A percentile compares a stretch with the other conserved stretches of the same genome.
These are phyloP conservation scores for Riptortus pedestris DNA, from an alignment of 1,140 invertebrate species.

Conservation along the genomic window DNA sequence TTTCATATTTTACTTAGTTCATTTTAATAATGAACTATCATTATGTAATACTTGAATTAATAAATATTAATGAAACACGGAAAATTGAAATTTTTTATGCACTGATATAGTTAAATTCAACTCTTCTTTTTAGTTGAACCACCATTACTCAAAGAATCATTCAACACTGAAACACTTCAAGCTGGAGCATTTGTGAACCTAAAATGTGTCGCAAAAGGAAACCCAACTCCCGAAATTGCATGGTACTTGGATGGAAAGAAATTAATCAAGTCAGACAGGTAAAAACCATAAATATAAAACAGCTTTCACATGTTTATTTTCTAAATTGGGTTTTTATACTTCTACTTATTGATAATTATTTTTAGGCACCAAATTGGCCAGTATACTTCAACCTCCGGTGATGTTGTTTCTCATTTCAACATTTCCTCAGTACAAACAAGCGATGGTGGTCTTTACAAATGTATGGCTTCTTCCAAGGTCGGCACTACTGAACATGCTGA, in stretches of 20 bases:
- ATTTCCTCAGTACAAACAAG: constrained; percentile 84
- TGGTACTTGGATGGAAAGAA: constrained; percentile 88
- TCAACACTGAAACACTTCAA: constrained; percentile 75
- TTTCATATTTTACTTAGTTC: too few relatives aligned
- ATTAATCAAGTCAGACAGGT: constrained; percentile 65
- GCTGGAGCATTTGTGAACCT: constrained; percentile 75
- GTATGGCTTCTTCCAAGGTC: constrained; percentile 82
- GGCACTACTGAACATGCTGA: constrained; percentile 76
- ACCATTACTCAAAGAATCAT: constrained; percentile 74
- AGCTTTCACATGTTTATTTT: background rate
- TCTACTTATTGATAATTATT: background rate
- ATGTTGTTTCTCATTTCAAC: constrained; percentile 88
- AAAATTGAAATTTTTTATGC: too few relatives aligned
- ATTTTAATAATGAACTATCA: too few relatives aligned
- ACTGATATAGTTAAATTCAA: too few relatives aligned
- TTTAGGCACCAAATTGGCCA: constrained; percentile 66
- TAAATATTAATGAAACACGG: too few relatives aligned
- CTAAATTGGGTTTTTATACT: background rate
- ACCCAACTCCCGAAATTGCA: constrained; percentile 86
- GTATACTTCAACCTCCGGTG: constrained; percentile 76
- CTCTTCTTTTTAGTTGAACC: constrained; percentile 69
- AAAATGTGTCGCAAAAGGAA: constrained; percentile 71
- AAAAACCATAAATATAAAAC: too few relatives aligned
- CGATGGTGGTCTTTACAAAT: constrained; percentile 87
- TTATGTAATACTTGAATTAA: too few relatives aligned